Conservation (phyloP, 1,140 invertebrate species). For the Ruditapes philippinarum region DNA sequence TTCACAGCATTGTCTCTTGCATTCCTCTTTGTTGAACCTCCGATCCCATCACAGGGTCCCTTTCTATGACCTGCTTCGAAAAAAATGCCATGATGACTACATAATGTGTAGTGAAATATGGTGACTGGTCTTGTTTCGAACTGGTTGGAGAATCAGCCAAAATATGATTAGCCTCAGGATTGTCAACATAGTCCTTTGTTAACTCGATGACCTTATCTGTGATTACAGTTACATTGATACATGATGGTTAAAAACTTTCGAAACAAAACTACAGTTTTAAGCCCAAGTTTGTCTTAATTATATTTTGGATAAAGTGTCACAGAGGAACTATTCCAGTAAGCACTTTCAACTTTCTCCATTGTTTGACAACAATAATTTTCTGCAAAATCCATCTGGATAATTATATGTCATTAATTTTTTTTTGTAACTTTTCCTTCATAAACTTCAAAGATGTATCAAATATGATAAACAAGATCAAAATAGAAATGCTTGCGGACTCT, state of each 20-base stretch:
- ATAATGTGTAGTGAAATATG: background rate
- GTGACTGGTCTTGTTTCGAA: slow-evolving; percentile 7
- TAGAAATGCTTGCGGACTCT: no score
- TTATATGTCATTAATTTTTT: no score
- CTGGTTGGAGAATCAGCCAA: slow-evolving; percentile 12
- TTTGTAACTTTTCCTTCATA: no score
- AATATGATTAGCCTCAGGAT: background rate
- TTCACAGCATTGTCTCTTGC: no score
- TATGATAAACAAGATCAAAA: no score
- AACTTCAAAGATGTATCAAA: no score
- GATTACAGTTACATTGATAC: background rate
- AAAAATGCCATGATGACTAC: background rate
- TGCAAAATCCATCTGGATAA: no score
- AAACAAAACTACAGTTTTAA: background rate
- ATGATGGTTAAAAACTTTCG: background rate
- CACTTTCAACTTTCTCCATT: no score
- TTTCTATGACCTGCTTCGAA: no score
- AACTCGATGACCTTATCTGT: slow-evolving; percentile 2
- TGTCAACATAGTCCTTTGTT: background rate
- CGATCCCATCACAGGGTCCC: no score
- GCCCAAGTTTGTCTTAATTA: background rate
- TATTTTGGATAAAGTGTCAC: slow-evolving; percentile 30
- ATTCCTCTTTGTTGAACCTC: no score
- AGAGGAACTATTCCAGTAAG: background rate
- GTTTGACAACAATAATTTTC: no score